These are phyloP conservation scores for Luidia sarsii DNA, from an alignment of 53 echinoderm and acorn worm genomes.

Conservation along the genomic window DNA sequence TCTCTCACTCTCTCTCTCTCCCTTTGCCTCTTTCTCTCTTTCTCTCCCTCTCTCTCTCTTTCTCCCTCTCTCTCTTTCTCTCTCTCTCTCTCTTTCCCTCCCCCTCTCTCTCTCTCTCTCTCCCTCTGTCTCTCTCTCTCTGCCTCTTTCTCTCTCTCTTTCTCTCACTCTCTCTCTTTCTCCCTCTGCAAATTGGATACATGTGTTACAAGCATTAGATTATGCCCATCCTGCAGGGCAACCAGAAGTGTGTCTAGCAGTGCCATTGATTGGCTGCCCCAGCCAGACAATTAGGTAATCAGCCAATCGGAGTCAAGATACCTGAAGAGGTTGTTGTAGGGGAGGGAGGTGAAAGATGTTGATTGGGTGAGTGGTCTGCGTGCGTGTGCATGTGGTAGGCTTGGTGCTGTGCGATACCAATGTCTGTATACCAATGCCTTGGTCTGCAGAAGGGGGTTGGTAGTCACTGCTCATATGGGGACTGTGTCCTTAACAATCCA, in stretches of 20 bases:
- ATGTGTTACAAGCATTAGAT: conserved; percentile 57
- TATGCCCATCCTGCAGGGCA: conserved; percentile 11
- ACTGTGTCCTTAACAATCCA: too few species aligned
- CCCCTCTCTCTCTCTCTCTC: too few species aligned
- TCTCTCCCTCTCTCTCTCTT: too few species aligned
- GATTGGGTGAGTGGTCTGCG: background rate
- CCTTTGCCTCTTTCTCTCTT: too few species aligned
- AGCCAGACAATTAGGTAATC: conserved; percentile 12
- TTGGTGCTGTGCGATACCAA: background rate
- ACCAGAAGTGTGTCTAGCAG: background rate
- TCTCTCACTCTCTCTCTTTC: too few species aligned
- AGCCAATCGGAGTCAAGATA: conserved; percentile 24
- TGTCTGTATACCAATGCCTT: background rate
- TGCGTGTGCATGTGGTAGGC: background rate
- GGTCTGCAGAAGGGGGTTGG: too few species aligned
- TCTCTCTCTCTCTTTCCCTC: too few species aligned
- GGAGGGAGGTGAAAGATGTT: background rate
- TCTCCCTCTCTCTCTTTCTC: too few species aligned
- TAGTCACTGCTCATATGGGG: too few species aligned
- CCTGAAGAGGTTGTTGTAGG: background rate
- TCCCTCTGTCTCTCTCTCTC: too few species aligned
- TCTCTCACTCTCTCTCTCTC: too few species aligned
- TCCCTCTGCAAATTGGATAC: conserved; percentile 66
- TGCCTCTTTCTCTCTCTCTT: too few species aligned
- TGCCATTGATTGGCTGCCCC: conserved; percentile 12